Evolutionary conservation across 2,888 invertebrate genomes (phyloP), one percentile per base, ranked within the genome.

Genomic region (Leistus spinibarbis): DNA sequence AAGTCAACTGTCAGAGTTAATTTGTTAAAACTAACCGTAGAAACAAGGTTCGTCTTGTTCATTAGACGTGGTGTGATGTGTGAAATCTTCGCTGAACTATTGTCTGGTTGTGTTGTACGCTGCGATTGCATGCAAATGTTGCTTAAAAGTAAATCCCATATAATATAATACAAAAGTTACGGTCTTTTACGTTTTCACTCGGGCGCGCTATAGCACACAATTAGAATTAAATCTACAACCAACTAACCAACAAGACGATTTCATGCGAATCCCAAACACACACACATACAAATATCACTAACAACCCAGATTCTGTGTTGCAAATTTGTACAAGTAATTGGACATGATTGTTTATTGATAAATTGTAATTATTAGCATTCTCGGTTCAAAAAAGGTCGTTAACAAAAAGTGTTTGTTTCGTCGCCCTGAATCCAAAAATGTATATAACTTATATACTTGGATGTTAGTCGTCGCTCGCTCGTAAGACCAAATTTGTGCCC

Each of bases 141-240:
- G 60, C 60, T 20, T 60, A 19, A 60, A 60, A 60, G 13, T 60
- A 5, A 60, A 60, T 60, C 17, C 60, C 60, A 60, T 60, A n/a
- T n/a, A 40, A 40, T 40, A 40, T 40, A 40, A 40, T 40, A 40
- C 40, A 40, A 40, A 40, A 40, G 40, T 40, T 40, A 40, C 40
- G 40, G 40, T 40, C 40, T 40, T 40, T 40, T 40, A 40, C 7
- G 40, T 40, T 40, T 40, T 40, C 40, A 40, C 40, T 40, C 40
- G 40, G 40, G 4, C 40, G 40, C 40, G 40, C 40, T 40, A 40
- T 40, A 40, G 40, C 40, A 40, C 40, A 40, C 40, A 40, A 40
- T 40, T 40, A 40, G 13, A 40, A 40, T 40, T 40, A 40, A 40
- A 13, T 40, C 24, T 24, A 24, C 24, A 7, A 24, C 24, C 24